Base-by-base conservation (phyloP, 2,113 vertebrate species). In the Argyrosomus japonicus region DNA sequence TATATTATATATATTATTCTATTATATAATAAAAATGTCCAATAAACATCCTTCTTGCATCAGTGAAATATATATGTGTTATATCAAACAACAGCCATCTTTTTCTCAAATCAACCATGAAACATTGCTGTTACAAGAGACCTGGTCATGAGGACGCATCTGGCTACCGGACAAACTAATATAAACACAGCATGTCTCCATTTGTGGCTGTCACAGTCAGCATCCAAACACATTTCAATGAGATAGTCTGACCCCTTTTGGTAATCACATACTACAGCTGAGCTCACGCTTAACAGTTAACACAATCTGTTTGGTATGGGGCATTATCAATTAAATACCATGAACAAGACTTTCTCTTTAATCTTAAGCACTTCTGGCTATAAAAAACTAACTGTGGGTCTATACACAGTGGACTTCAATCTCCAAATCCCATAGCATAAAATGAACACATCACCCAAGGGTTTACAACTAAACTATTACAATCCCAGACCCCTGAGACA, bases 401-500 rank as follows among this genome's bases (percentile, higher is more conserved):
- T 57, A 73, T 54, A 54, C 57, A 68, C 70, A 45, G 56, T 43
- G 32, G 47, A 73, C n/a, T 82, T 51, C 54, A 56, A 45, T 87
- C 67, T 71, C 51, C 58, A 82, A 80, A 83, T 73, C 72, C 75
- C 56, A 73, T 19, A 62, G 15, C 54, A 25, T 71, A 47, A 73
- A 87, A 69, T 79, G 58, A 79, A 75, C 53, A 86, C 15, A 53
- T 6, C 36, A 69, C 81, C 74, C 45, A 62, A 56, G 72, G 78
- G 67, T 90, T 83, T 87, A 84, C 60, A 77, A 83, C 75, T 88
- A 64, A 92, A 82, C 77, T 78, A 86, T 87, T 85, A 87, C 51
- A 71, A 71, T 19, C 50, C 15, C 10, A 73, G 61, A 76, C 87
- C 71, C 83, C 62, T 48, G 90, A 82, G 91, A 90, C 71, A 65